phyloP scores from a whole-genome alignment of 2,797 vertebrate genomes.

The Galagoides demidoff region DNA sequence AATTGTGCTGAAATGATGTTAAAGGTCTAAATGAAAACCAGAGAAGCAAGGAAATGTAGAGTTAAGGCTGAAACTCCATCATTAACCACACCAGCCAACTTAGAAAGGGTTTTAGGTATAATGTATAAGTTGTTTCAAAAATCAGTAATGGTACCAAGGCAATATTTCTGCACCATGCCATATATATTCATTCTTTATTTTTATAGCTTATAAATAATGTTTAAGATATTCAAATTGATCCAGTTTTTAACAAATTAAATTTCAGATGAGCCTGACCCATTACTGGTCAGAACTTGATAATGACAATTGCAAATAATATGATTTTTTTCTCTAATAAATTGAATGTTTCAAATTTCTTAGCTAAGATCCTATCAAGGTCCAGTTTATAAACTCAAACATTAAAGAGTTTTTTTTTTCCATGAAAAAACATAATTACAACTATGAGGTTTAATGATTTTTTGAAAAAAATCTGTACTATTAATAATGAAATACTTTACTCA shows the following conservation, averaged over 20 bases:
- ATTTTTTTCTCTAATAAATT: not conserved
- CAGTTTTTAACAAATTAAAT: not conserved
- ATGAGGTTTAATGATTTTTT: not conserved
- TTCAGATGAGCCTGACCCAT: not conserved
- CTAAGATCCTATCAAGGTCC: not conserved
- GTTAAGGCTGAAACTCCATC: not conserved
- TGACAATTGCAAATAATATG: not conserved
- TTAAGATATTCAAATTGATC: not conserved
- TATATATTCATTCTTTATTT: not conserved
- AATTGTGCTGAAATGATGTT: constrained; percentile 1
- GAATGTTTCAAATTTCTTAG: not conserved
- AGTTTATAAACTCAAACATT: not conserved
- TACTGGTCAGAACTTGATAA: not conserved
- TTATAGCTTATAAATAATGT: not conserved
- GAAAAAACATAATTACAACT: not conserved
- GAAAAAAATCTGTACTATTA: not conserved
- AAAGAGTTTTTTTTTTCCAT: not conserved
- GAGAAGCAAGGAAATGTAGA: constrained; percentile 14
- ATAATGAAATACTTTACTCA: not conserved
- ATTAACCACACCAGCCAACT: not conserved
- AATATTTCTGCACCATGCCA: not conserved
- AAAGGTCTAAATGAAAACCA: constrained; percentile 57
- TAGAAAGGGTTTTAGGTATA: not conserved
- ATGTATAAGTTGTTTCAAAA: not conserved
- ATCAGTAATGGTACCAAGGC: not conserved